Base-by-base conservation (phyloP, 2,113 vertebrate species). In the Daphoenositta chrysoptera region DNA sequence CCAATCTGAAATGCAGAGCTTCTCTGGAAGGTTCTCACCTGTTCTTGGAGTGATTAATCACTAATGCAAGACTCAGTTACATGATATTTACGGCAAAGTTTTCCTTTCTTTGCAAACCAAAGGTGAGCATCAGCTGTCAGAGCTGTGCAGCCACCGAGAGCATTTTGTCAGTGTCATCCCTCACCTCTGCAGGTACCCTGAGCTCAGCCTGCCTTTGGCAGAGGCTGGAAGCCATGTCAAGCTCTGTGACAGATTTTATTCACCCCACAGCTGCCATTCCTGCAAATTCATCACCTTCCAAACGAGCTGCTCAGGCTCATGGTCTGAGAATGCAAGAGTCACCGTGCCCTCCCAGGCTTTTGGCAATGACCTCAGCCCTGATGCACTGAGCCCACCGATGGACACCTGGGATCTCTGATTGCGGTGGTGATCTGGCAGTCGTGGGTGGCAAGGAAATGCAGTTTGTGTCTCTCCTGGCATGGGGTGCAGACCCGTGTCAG, bases 251-350 rank as follows among this genome's bases (percentile, higher is more conserved):
- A 7, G 68, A 31, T 81, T 93, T 81, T 71, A 15, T 83, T 60
- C 70, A 42, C 31, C 70, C 37, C 42, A 35, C 47, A 56, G 64
- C 60, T 1, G 0, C 35, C 71, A 71, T 75, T 92, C 50, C 86
- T 90, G 83, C 47, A 77, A 80, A 65, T 80, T 92, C 89, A 75
- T 85, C 83, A 69, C 16, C 80, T 94, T 90, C 66, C 23, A 33
- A 92, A 83, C 0, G 1, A 90, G 64, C 86, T 61, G 33, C 86
- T 80, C 71, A 13, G 37, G 85, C 58, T 96, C 90, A 83, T 0
- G 40, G 82, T 56, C 90, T 90, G 89, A 75, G 86, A 89, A 86
- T 51, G 63, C 68, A 15, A 3, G 71, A 69, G 64, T 94, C 86
- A 78, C 83, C 0, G 0, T 60, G 71, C 51, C 68, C 39, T 71